Evolutionary conservation across 2,888 invertebrate genomes (phyloP).

Genomic region (Drosophila falleni): DNA sequence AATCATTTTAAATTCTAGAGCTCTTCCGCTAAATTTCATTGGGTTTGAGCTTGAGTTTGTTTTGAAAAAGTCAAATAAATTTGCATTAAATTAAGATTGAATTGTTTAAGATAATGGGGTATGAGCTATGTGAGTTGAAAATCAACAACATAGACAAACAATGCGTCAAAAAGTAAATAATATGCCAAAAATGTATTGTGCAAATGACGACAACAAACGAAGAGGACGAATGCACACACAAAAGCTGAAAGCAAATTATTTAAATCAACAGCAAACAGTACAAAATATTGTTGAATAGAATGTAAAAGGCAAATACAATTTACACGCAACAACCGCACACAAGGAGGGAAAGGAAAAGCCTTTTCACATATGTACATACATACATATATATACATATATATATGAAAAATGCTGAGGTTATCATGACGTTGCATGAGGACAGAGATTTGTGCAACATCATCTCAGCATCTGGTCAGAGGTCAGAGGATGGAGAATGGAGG

Average conservation of each 20-base stretch:
- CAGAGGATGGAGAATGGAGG: constrained; percentile 22
- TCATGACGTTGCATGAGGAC: constrained; percentile 29
- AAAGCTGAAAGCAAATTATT: constrained; percentile 64
- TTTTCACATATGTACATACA: constrained; percentile 24
- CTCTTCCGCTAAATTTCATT: constrained; percentile 41
- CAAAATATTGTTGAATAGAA: constrained; percentile 72
- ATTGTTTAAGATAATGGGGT: constrained; percentile 46
- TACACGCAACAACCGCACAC: constrained; percentile 30
- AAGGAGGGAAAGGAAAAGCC: background rate
- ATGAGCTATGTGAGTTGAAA: constrained; percentile 16
- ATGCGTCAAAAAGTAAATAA: constrained; percentile 53
- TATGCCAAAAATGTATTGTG: constrained; percentile 49
- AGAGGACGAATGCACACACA: constrained; percentile 38
- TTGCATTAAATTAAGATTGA: constrained; percentile 71
- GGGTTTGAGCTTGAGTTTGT: background rate
- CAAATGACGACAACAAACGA: constrained; percentile 30
- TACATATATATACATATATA: constrained; percentile 24
- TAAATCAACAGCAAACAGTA: constrained; percentile 66
- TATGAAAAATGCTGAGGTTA: constrained; percentile 48
- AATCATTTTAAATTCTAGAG: constrained; percentile 19
- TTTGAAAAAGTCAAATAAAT: constrained; percentile 58
- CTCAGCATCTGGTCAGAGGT: constrained; percentile 20
- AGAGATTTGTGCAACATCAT: constrained; percentile 54
- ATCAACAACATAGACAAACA: constrained; percentile 50
- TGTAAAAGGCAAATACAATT: constrained; percentile 70